Percentiles rank a stretch among this genome's conserved stretches.
Conservation (phyloP, 2,888 invertebrate species). For the Acrobasis suavella region DNA sequence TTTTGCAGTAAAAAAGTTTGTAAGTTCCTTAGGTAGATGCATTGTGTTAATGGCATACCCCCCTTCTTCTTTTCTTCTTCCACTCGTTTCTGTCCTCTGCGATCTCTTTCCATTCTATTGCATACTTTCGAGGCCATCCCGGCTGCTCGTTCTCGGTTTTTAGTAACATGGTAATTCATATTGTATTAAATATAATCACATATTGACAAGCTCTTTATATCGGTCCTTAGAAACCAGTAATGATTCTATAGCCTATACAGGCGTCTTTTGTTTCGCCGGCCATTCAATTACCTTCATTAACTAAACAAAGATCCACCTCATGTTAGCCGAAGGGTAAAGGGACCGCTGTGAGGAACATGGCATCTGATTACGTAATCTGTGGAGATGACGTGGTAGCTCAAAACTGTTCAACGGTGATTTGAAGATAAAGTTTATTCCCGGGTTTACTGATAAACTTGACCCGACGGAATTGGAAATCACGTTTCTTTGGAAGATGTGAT, state of each 20-base stretch:
- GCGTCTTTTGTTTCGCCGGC: slow-evolving; percentile 5
- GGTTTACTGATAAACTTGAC: neutral
- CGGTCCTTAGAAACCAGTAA: neutral
- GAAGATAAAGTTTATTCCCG: neutral
- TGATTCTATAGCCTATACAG: slow-evolving; percentile 4
- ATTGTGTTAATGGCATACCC: no score
- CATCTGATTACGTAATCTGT: slow-evolving; percentile 10
- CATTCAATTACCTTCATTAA: slow-evolving; percentile 21
- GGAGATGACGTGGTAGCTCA: neutral
- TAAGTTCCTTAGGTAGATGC: no score
- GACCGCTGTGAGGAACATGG: slow-evolving; percentile 12
- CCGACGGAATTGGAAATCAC: no score
- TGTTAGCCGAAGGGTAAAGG: slow-evolving; percentile 24
- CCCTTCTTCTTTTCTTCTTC: no score
- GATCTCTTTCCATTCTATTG: no score
- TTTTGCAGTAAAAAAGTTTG: no score
- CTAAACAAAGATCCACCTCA: slow-evolving; percentile 31
- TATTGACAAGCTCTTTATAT: slow-evolving; percentile 5
- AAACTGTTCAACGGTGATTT: slow-evolving; percentile 10
- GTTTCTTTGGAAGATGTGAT: no score
- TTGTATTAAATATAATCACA: no score
- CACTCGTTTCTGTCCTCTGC: no score
- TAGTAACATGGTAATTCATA: no score
- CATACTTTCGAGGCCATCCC: no score
- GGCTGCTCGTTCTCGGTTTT: no score